Base-by-base conservation (phyloP, 1,140 invertebrate species). In the Bursaphelenchus mucronatus region DNA sequence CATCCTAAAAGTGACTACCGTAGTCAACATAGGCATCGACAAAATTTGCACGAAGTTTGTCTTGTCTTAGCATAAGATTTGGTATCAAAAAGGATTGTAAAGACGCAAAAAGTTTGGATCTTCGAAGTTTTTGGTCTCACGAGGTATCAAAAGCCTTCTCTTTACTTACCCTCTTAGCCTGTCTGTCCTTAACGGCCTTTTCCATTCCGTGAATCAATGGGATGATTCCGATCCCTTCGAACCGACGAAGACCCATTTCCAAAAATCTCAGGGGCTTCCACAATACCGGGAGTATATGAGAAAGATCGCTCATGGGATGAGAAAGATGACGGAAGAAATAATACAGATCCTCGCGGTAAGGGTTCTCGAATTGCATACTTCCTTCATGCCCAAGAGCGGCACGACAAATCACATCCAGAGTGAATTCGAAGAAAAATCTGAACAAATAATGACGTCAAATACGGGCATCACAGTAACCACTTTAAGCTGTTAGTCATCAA, bases 341-440 rank as follows among this genome's bases (percentile, higher is more conserved):
- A 50, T 44, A 44, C 19, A 59, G 40, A 15, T 44, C 45, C 57
- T 59, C 45, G 11, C 46, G 40, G 49, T 71, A 64, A 30, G 67
- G 47, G 40, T 72, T 73, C 3, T 66, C 30, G 51, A 75, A 81
- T 21, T 81, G 73, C 13, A 19, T 57, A 11, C 58, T 61, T 7
- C 65, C 64, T 39, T 64, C 61, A 51, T 78, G 78, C 0, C 75
- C 78, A 56, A 81, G 53, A 13, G 75, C 73, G 15, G 78, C 58
- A 39, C 70, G 52, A 7, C 43, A 50, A 51, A 76, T 76, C 11
- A 69, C 61, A 52, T 81, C 78, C 63, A 76, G 64, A 10, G 78
- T 63, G 30, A 71, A 63, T 64, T 81, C 78, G 10, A 68, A 56
- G 61, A 62, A 81, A 61, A 66, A 70, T 8, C 44, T 59, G 46